Conservation (phyloP, 2,888 invertebrate species). For the Cerceris rybyensis region DNA sequence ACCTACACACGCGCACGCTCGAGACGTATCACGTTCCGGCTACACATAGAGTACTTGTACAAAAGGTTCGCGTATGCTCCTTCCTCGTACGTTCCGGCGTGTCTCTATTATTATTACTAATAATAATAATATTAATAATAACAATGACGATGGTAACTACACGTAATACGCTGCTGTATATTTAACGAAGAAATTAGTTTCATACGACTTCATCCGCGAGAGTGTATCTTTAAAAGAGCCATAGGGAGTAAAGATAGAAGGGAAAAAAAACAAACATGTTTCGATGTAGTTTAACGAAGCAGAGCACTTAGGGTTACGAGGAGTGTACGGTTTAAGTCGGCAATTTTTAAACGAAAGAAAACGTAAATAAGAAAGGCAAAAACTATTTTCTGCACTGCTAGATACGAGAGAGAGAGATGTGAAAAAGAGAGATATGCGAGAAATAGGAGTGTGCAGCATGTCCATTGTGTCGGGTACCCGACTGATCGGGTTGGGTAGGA, state of each 20-base stretch:
- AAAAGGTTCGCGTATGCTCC: slow-evolving; percentile 53
- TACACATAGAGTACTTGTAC: slow-evolving; percentile 50
- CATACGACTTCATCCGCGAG: slow-evolving; percentile 68
- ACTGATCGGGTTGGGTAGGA: too few species aligned
- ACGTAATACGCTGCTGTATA: slow-evolving; percentile 58
- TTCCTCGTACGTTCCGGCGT: slow-evolving; percentile 61
- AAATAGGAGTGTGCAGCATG: too few species aligned
- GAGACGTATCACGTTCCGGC: slow-evolving; percentile 59
- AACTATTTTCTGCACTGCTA: slow-evolving; percentile 74
- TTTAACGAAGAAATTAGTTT: slow-evolving; percentile 72
- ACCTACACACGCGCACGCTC: slow-evolving; percentile 51
- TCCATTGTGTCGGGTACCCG: too few species aligned
- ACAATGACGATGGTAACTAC: slow-evolving; percentile 29
- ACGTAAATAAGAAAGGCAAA: slow-evolving; percentile 52
- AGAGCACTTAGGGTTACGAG: slow-evolving; percentile 62
- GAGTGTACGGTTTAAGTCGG: slow-evolving; percentile 52
- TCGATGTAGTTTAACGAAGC: slow-evolving; percentile 64
- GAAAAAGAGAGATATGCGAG: too few species aligned
- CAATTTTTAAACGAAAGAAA: slow-evolving; percentile 49
- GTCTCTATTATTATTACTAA: slow-evolving; percentile 43
- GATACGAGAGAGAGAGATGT: slow-evolving; percentile 44
- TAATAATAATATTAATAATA: slow-evolving; percentile 5
- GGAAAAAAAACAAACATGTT: not conserved
- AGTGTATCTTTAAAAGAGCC: too few species aligned
- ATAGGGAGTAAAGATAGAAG: not conserved